Evolutionary conservation across 2,113 vertebrate genomes (phyloP).

Genomic region (Stercorarius parasiticus): DNA sequence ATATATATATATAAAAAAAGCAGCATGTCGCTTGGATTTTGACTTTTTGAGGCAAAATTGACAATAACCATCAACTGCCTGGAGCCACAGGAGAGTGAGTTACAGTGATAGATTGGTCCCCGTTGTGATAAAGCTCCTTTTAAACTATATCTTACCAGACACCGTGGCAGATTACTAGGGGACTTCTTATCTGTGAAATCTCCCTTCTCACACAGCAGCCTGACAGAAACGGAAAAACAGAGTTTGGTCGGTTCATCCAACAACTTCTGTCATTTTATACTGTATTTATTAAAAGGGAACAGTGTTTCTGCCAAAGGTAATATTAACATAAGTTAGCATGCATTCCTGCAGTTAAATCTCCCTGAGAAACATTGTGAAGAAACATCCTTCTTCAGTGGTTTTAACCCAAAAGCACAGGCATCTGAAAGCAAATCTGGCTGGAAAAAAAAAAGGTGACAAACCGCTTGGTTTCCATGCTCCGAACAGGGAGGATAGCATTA

Average conservation of each 20-base stretch:
- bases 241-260: background rate
- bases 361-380: background rate
- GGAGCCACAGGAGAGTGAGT: background rate
- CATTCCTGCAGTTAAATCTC: constrained; percentile 39
- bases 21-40: background rate
- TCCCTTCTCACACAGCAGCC: background rate
- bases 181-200: background rate
- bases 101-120: background rate
- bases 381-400: background rate
- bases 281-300: constrained; percentile 11
- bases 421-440: background rate
- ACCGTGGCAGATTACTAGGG: background rate
- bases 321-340: constrained; percentile 4
- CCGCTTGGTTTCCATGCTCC: background rate
- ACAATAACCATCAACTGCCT: background rate
- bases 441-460: background rate
- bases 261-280: constrained; percentile 1
- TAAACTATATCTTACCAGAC: background rate
- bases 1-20: background rate
- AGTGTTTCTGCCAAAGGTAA: constrained; percentile 42
- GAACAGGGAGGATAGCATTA: background rate
- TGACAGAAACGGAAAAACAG: background rate
- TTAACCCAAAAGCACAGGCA: background rate
- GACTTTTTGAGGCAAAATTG: background rate
- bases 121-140: background rate